Conservation (phyloP, 2,888 invertebrate species). For the Mimumesa dahlbomi region DNA sequence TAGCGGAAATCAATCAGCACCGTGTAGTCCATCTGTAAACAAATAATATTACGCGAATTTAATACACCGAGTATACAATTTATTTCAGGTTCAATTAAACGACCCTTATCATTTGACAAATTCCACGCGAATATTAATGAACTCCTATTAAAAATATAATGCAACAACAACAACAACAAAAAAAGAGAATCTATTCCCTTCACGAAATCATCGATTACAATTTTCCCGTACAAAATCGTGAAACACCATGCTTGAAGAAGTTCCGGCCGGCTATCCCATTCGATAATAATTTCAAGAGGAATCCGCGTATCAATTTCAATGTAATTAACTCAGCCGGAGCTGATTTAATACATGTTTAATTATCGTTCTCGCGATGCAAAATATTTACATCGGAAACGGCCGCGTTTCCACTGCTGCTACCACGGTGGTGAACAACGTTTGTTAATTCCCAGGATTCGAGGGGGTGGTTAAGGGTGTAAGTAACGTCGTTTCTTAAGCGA, state of each 20-base stretch:
- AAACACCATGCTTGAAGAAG: not conserved
- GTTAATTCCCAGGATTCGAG: slow-evolving; percentile 18
- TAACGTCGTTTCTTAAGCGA: slow-evolving; percentile 23
- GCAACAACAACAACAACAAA: not conserved
- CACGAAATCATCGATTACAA: not conserved
- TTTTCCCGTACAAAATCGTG: not conserved
- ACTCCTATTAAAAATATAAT: no score
- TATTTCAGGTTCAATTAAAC: no score
- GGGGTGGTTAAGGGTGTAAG: no score
- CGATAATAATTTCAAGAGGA: not conserved
- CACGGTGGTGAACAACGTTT: slow-evolving; percentile 19
- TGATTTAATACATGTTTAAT: slow-evolving; percentile 35
- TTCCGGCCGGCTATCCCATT: not conserved
- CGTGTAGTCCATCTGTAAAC: no score
- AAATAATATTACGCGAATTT: no score
- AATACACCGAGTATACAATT: no score
- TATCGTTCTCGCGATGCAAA: slow-evolving; percentile 20
- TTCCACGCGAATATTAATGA: no score
- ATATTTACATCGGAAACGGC: slow-evolving; percentile 34
- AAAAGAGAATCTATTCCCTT: not conserved
- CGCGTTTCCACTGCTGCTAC: slow-evolving; percentile 11
- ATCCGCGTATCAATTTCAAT: slow-evolving; percentile 14
- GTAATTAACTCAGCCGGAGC: slow-evolving; percentile 19
- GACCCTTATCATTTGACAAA: no score
- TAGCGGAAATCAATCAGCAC: no score